Percentiles rank a stretch among this genome's conserved stretches.
phyloP scores from a whole-genome alignment of 1,140 invertebrate species.

The Drosophila asahinai region DNA sequence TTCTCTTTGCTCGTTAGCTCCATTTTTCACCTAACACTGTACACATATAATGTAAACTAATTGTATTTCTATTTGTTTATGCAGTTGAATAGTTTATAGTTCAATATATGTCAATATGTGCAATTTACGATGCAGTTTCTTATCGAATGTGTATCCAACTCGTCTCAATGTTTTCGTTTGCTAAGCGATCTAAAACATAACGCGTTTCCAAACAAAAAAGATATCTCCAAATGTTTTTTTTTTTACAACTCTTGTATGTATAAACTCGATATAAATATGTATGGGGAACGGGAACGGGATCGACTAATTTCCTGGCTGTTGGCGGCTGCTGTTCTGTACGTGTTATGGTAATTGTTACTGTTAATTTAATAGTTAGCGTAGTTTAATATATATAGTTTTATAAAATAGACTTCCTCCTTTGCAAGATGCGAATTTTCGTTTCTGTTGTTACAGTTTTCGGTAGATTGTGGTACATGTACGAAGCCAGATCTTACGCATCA shows the following conservation, averaged over 20 bases:
- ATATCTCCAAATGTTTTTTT: conserved; percentile 44
- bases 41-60: conserved; percentile 82
- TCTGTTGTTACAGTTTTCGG: conserved; percentile 66
- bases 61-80: conserved; percentile 67
- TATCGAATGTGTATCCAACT: conserved; percentile 27
- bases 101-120: conserved; percentile 41
- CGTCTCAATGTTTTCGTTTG: conserved; percentile 34
- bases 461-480: conserved; percentile 65
- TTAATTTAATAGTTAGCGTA: conserved; percentile 80
- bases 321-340: conserved; percentile 37
- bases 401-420: conserved; percentile 70
- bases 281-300: conserved; percentile 15
- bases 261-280: conserved; percentile 42
- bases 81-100: conserved; percentile 58
- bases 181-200: conserved; percentile 41
- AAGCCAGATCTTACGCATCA: conserved; percentile 77
- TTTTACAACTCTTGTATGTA: conserved; percentile 40
- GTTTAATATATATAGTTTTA: conserved; percentile 82
- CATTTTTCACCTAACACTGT: conserved; percentile 79
- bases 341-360: conserved; percentile 57
- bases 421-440: conserved; percentile 74
- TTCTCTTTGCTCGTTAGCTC: conserved; percentile 66
- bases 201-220: conserved; percentile 26
- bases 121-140: conserved; percentile 50
- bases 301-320: conserved; percentile 43